These are phyloP conservation scores for Ctenochaetus hawaiiensis DNA, from an alignment of 2,797 vertebrate genomes.

Conservation along the genomic window DNA sequence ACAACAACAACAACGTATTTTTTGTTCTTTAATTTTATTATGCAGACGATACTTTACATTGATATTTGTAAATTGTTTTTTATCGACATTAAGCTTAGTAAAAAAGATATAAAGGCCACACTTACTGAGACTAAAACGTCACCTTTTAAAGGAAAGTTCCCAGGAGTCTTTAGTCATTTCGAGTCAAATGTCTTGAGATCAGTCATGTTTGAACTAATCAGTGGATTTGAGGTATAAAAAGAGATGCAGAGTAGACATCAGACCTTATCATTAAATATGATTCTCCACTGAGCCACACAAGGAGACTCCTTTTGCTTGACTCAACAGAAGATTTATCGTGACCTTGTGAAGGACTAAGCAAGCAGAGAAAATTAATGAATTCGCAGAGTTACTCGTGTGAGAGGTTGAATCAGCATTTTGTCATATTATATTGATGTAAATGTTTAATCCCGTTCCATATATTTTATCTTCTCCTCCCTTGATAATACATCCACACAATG, in stretches of 20 bases:
- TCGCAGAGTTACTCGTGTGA: slow-evolving; percentile 11
- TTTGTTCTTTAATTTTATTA: too few relatives aligned
- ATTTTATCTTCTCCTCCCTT: slow-evolving; percentile 32
- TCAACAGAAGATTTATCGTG: slow-evolving; percentile 52
- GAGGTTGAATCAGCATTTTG: slow-evolving; percentile 58
- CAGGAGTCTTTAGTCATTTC: slow-evolving; percentile 14
- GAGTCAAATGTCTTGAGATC: background rate
- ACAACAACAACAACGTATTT: too few relatives aligned
- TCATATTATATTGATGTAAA: slow-evolving; percentile 51
- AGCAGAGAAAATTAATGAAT: slow-evolving; percentile 55
- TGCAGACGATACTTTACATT: too few relatives aligned
- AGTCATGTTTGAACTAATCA: slow-evolving; percentile 33
- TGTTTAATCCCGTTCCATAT: slow-evolving; percentile 50
- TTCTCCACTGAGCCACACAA: slow-evolving; percentile 33
- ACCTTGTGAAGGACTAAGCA: slow-evolving; percentile 61
- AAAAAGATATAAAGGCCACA: too few relatives aligned
- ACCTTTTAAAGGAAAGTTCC: slow-evolving; percentile 1
- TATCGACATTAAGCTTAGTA: too few relatives aligned
- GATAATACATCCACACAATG: slow-evolving; percentile 27
- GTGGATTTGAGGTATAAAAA: slow-evolving; percentile 22
- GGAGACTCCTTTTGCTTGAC: slow-evolving; percentile 49
- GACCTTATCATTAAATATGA: slow-evolving; percentile 38
- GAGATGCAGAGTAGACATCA: slow-evolving; percentile 40
- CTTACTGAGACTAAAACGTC: background rate
- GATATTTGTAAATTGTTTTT: too few relatives aligned